phyloP scores from a whole-genome alignment of 2,797 vertebrate species.

The Urocyon cinereoargenteus region DNA sequence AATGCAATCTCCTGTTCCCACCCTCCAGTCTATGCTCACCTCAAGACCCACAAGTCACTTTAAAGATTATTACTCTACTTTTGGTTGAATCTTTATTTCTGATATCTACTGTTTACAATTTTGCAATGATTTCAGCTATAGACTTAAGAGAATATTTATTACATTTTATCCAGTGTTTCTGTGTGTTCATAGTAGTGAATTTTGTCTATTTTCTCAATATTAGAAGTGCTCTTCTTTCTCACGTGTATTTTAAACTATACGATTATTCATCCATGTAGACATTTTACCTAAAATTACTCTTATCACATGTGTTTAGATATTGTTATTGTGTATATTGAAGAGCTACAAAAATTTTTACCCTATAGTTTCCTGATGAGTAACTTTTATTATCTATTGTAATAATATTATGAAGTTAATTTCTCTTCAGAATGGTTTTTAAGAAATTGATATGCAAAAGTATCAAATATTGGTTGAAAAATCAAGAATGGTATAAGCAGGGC shows the following conservation, averaged over 20 bases:
- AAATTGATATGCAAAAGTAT: background rate
- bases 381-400: background rate
- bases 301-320: background rate
- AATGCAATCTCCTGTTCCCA: accelerated
- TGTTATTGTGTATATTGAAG: background rate
- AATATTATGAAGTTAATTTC: background rate
- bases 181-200: background rate
- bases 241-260: background rate
- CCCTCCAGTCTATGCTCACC: background rate
- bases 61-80: background rate
- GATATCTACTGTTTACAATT: background rate
- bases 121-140: background rate
- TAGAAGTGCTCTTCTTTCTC: background rate
- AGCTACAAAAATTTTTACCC: background rate
- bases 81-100: background rate
- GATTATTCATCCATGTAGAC: background rate
- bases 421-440: background rate
- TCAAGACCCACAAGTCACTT: background rate
- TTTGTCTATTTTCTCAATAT: background rate
- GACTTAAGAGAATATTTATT: background rate
- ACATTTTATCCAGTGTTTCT: background rate
- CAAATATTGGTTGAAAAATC: background rate
- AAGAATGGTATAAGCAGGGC: background rate
- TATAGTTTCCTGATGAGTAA: background rate
- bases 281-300: background rate